phyloP scores from a whole-genome alignment of 1,140 invertebrate genomes.

The Megalopta genalis region DNA sequence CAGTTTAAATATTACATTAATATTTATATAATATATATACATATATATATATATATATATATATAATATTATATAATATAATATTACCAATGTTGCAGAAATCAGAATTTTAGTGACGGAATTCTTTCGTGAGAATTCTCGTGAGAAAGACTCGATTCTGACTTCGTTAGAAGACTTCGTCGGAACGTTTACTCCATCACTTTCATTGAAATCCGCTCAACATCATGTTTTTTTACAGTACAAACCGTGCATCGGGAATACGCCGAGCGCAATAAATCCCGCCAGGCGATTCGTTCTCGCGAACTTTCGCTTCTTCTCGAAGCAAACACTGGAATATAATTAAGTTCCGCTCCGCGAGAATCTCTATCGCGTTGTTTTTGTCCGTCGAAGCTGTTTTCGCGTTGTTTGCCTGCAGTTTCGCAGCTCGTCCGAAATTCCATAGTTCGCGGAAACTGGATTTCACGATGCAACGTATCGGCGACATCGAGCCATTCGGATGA shows the following conservation, averaged over 20 bases:
- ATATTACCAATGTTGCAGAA: too few species aligned
- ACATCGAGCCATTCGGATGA: too few species aligned
- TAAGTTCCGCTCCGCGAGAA: background rate
- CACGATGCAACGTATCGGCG: too few species aligned
- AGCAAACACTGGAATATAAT: slow-evolving; percentile 8
- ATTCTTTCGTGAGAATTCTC: too few species aligned
- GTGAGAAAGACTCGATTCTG: too few species aligned
- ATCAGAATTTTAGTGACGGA: too few species aligned
- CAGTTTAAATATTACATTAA: too few species aligned
- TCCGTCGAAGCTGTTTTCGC: background rate
- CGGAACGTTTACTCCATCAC: background rate
- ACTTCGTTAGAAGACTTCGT: background rate
- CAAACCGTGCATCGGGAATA: background rate
- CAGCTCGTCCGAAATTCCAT: too few species aligned
- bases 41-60: too few species aligned
- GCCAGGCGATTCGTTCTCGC: background rate
- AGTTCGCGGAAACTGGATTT: too few species aligned
- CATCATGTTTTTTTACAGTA: background rate
- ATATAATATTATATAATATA: too few species aligned
- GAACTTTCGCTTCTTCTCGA: background rate
- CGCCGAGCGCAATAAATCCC: slow-evolving; percentile 2
- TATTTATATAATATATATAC: too few species aligned
- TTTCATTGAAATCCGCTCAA: background rate
- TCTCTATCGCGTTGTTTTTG: background rate
- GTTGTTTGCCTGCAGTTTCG: background rate